A percentile compares a stretch with the other conserved stretches of the same genome.
phyloP scores from a whole-genome alignment of 2,113 vertebrate genomes.

The Elgaria multicarinata region DNA sequence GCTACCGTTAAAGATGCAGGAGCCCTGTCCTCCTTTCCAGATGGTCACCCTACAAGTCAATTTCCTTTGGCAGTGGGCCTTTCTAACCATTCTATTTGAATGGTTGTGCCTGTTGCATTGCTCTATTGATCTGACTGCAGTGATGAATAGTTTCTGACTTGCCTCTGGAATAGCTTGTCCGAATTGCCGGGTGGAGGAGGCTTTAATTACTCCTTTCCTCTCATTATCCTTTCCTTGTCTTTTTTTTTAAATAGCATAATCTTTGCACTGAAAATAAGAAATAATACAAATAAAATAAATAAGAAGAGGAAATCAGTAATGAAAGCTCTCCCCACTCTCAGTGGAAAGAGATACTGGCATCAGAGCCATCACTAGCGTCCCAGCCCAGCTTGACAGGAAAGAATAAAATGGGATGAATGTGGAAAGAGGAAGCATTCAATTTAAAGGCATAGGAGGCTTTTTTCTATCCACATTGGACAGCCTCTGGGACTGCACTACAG shows the following conservation, averaged over 20 bases:
- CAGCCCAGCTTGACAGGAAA: neutral
- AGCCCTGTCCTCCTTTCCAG: too few relatives aligned
- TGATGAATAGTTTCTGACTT: neutral
- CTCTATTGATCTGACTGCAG: neutral
- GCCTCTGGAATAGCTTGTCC: neutral
- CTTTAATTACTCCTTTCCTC: neutral
- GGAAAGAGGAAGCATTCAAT: neutral
- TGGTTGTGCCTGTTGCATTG: neutral
- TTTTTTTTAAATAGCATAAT: neutral
- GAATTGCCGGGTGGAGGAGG: neutral
- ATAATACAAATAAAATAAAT: neutral
- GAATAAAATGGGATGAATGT: neutral
- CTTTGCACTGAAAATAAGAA: neutral
- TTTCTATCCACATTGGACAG: too few relatives aligned
- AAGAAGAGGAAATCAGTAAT: too few relatives aligned
- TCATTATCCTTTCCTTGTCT: neutral
- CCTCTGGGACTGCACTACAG: too few relatives aligned
- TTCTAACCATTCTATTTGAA: neutral
- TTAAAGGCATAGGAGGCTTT: neutral
- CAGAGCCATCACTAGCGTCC: neutral
- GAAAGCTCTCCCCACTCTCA: neutral
- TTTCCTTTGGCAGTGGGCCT: neutral
- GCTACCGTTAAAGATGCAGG: too few relatives aligned
- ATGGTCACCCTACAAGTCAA: too few relatives aligned
- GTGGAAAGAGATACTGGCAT: neutral